Evolutionary conservation across 2,797 vertebrate species (phyloP), one percentile per base, ranked within the genome.

Genomic region (Molothrus aeneus): DNA sequence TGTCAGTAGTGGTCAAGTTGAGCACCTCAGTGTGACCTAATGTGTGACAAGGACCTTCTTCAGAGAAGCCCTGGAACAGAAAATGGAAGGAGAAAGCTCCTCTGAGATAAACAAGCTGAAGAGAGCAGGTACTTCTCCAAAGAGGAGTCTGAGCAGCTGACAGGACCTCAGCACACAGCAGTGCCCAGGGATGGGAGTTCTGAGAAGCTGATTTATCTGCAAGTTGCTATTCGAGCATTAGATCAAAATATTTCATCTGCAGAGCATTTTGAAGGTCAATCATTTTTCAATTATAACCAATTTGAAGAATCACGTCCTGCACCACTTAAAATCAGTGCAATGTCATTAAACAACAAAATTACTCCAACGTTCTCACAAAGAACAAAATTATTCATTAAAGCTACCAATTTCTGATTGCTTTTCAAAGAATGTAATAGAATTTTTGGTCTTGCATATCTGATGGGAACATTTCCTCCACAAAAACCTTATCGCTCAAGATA

Each of bases 311-410:
- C 48, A 61, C 2, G 0, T 84, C 86, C 85, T 48, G 82, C 66
- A 82, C 29, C 75, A 84, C 93, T 93, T 95, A 86, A 87, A 97
- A 93, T 86, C 84, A 77, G 86, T 42, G 79, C 91, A 82, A 47
- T 80, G 70, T 80, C 16, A 13, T 95, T 94, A 85, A 93, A 96
- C 90, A 95, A 90, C 88, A 96, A 88, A 92, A 96, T 93, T 73
- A 95, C 84, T 85, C 56, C 43, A 47, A 11, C 11, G 21, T 80
- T 83, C 61, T 80, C 68, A 83, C 54, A 64, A 93, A 74, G 95
- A 92, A 88, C 45, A 75, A 70, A 95, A 94, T 95, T 94, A 74
- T 83, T 93, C 85, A 95, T 94, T 93, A 95, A 90, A 91, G 63
- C 48, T 47, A 77, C 78, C 34, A 73, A 90, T 57, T 92, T 90